A percentile compares a stretch with the other conserved stretches of the same genome.
phyloP scores from a whole-genome alignment of 1,140 invertebrate genomes.

The Drosophila tani region DNA sequence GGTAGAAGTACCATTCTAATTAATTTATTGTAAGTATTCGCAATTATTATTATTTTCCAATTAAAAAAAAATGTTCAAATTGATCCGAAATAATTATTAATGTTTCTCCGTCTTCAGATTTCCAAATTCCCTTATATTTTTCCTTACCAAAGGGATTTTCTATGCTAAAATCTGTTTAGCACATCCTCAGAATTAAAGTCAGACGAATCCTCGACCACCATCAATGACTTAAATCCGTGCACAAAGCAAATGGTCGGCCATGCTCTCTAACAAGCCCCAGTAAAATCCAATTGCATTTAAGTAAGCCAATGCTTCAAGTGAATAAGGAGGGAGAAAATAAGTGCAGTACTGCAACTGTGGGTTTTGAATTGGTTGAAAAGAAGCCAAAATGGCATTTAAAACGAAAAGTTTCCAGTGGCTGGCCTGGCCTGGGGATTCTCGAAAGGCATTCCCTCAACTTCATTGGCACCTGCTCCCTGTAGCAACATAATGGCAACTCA shows the following conservation, averaged over 20 bases:
- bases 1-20: background rate
- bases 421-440: background rate
- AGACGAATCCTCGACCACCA: too few relatives aligned
- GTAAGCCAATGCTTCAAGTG: conserved; percentile 33
- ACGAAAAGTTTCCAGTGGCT: conserved; percentile 33
- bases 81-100: background rate
- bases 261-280: background rate
- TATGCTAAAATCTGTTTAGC: background rate
- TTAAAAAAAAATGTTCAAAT: too few relatives aligned
- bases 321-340: conserved; percentile 26
- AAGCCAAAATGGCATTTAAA: conserved; percentile 48
- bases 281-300: conserved; percentile 31
- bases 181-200: background rate
- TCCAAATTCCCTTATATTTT: background rate
- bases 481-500: conserved; percentile 74
- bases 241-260: conserved; percentile 13
- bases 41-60: background rate
- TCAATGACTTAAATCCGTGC: background rate
- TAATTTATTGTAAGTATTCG: too few relatives aligned
- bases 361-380: conserved; percentile 33
- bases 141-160: background rate
- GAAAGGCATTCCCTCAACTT: conserved; percentile 26
- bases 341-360: conserved; percentile 28
- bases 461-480: conserved; percentile 37
- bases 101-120: background rate